Evolutionary conservation across 2,797 vertebrate genomes (phyloP).

Genomic region (Petrocephalus schoutedeni): DNA sequence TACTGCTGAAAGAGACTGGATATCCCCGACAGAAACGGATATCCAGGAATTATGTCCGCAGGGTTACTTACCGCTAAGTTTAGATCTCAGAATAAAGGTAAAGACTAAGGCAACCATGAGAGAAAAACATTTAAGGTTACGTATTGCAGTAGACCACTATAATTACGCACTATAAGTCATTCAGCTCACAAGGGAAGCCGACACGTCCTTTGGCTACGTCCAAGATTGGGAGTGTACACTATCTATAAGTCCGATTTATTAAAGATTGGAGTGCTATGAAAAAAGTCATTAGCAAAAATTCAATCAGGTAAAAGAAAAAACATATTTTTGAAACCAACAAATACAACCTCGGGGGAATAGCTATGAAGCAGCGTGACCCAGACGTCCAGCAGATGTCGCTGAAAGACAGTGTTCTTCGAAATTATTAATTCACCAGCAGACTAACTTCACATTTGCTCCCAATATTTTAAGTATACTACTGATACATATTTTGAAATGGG

Average conservation of each 20-base stretch:
- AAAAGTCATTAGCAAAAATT: not conserved
- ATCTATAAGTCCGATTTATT: not conserved
- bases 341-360: not conserved
- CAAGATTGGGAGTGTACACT: not conserved
- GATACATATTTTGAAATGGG: not conserved
- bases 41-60: not conserved
- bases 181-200: not conserved
- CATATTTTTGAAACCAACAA: too few species aligned
- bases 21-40: not conserved
- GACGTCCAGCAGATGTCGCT: constrained; percentile 13
- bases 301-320: not conserved
- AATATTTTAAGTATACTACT: not conserved
- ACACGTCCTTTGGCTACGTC: too few species aligned
- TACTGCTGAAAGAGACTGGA: not conserved
- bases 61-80: not conserved
- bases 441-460: not conserved
- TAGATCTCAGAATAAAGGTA: not conserved
- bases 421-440: not conserved
- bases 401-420: not conserved
- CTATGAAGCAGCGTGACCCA: not conserved
- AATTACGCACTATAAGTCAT: not conserved
- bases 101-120: not conserved
- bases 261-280: not conserved
- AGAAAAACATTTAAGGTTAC: not conserved
- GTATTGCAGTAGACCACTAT: not conserved